Percentiles rank a stretch among this genome's conserved stretches.
These are phyloP conservation scores for Prionchulus punctatus DNA, from an alignment of 2,888 invertebrate species.

Conservation along the genomic window DNA sequence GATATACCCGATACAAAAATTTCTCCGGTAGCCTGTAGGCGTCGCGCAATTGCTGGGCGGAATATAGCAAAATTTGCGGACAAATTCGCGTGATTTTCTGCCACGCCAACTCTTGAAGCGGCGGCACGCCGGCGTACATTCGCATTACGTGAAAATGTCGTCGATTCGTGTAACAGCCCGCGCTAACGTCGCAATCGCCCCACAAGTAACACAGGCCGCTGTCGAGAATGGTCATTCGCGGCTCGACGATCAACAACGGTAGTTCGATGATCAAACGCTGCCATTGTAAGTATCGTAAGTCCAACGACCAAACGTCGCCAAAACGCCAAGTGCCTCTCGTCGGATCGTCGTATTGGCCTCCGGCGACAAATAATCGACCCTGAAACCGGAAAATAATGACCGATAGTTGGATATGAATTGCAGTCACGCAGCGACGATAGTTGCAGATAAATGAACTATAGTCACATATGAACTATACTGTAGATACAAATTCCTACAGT, in stretches of 20 bases:
- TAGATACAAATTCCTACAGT: too few species aligned
- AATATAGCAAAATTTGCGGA: not conserved
- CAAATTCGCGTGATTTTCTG: not conserved
- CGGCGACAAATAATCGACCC: not conserved
- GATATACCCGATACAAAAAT: not conserved
- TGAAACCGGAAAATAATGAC: not conserved
- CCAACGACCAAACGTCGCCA: constrained; percentile 2
- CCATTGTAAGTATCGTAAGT: not conserved
- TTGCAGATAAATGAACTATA: too few species aligned
- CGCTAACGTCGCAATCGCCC: constrained; percentile 9
- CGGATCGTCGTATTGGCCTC: constrained; percentile 3
- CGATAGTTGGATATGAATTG: too few species aligned
- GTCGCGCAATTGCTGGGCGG: not conserved
- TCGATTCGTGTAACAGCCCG: constrained; percentile 1
- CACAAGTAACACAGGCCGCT: constrained; percentile 1
- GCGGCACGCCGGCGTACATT: not conserved
- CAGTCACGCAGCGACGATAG: too few species aligned
- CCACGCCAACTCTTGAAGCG: not conserved
- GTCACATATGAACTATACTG: too few species aligned
- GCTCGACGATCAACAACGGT: constrained; percentile 2
- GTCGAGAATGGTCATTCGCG: constrained; percentile 3
- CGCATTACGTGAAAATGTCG: not conserved
- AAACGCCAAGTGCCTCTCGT: not conserved
- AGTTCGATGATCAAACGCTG: not conserved
- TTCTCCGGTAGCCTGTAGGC: not conserved